phyloP scores from a whole-genome alignment of 2,113 vertebrate genomes.

The Salvator merianae region DNA sequence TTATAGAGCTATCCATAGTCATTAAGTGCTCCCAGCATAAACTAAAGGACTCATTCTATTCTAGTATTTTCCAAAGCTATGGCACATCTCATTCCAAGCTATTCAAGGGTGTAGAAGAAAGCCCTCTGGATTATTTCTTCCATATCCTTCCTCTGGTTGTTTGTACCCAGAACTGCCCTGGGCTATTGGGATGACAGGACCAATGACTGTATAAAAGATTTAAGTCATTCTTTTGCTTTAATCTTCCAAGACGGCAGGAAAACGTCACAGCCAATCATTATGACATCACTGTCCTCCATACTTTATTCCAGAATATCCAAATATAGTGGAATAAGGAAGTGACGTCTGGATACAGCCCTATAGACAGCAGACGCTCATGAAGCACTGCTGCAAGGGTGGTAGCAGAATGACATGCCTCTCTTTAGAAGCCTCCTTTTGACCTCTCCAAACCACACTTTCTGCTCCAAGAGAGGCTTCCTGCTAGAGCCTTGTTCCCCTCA shows the following conservation, averaged over 20 bases:
- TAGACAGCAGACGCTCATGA: background rate
- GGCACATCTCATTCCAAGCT: background rate
- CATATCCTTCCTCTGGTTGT: background rate
- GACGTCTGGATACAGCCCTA: too few species aligned
- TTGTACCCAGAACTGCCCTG: background rate
- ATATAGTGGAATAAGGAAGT: too few species aligned
- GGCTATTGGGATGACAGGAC: background rate
- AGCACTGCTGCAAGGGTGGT: too few species aligned
- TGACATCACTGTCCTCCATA: background rate
- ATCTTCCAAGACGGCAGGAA: background rate
- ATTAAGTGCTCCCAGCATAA: slow-evolving; percentile 6
- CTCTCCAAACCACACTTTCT: too few species aligned
- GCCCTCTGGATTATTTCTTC: background rate
- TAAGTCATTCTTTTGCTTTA: background rate
- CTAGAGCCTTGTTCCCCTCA: too few species aligned
- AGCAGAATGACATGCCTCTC: too few species aligned
- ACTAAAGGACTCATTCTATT: slow-evolving; percentile 14
- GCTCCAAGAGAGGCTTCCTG: too few species aligned
- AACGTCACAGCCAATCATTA: background rate
- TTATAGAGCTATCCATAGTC: slow-evolving; percentile 35
- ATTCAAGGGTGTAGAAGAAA: background rate
- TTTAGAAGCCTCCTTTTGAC: too few species aligned
- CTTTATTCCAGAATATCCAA: too few species aligned
- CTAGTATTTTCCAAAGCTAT: background rate
- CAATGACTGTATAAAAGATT: background rate